These are phyloP conservation scores for Lepus timidus DNA, from an alignment of 2,113 vertebrate species.

Conservation along the genomic window DNA sequence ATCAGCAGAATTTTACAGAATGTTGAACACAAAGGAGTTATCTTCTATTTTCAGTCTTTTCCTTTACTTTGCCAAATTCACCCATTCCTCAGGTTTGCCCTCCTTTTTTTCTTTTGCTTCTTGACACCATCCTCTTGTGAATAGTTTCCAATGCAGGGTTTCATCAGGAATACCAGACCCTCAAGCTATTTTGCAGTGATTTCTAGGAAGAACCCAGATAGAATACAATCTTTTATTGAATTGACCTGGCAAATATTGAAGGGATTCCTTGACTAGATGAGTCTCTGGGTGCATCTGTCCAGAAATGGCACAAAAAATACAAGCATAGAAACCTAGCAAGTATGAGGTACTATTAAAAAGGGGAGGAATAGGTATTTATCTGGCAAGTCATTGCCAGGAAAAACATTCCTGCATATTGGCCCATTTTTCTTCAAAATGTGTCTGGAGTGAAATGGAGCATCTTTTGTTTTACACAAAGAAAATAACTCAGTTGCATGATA, in stretches of 20 bases:
- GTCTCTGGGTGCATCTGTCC: not conserved
- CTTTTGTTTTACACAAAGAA: constrained; percentile 56
- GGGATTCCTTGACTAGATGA: not conserved
- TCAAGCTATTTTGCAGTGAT: not conserved
- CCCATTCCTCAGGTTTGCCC: not conserved
- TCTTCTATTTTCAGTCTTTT: not conserved
- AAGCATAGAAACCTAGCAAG: not conserved
- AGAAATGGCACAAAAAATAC: not conserved
- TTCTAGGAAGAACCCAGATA: not conserved
- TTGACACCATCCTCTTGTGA: not conserved
- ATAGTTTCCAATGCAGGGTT: not conserved
- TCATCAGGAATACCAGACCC: not conserved
- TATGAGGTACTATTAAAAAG: not conserved
- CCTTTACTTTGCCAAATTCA: not conserved
- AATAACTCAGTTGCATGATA: constrained; percentile 51
- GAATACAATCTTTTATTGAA: not conserved
- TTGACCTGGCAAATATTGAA: not conserved
- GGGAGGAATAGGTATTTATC: not conserved
- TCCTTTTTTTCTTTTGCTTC: not conserved
- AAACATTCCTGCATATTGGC: constrained; percentile 47
- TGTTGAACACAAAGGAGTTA: not conserved
- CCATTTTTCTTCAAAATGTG: constrained; percentile 70
- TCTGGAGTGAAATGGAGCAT: constrained; percentile 75
- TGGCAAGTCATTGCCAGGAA: constrained; percentile 43
- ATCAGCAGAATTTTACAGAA: not conserved